These are phyloP conservation scores for Austrofundulus limnaeus DNA, from an alignment of 2,113 vertebrate genomes.

Conservation along the genomic window DNA sequence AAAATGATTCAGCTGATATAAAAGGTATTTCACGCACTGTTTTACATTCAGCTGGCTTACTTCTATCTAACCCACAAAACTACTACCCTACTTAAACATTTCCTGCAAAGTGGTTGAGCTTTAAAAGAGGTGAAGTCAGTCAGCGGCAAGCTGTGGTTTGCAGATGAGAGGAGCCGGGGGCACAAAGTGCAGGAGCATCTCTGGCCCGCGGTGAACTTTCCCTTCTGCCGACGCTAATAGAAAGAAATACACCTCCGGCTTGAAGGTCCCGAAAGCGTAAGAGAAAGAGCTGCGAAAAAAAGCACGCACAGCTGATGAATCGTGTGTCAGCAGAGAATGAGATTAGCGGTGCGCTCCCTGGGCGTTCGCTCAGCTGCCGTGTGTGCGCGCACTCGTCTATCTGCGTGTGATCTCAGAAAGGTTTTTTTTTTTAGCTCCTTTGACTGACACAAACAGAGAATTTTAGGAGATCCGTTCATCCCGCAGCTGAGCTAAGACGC, in stretches of 20 bases:
- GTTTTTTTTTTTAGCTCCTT: constrained; percentile 48
- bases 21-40: neutral
- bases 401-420: constrained; percentile 52
- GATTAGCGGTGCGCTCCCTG: constrained; percentile 61
- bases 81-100: constrained; percentile 5
- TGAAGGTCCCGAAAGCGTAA: constrained; percentile 18
- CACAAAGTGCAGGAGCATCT: constrained; percentile 22
- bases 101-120: constrained; percentile 28
- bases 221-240: constrained; percentile 61
- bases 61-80: neutral
- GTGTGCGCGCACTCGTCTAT: constrained; percentile 23
- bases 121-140: constrained; percentile 10
- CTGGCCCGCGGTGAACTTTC: constrained; percentile 42
- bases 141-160: constrained; percentile 32
- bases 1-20: neutral
- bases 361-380: constrained; percentile 49
- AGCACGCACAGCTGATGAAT: constrained; percentile 48
- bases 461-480: constrained; percentile 61
- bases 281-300: constrained; percentile 43
- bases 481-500: constrained; percentile 51
- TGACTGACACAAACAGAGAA: constrained; percentile 53
- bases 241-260: constrained; percentile 38
- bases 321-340: constrained; percentile 66
- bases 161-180: constrained; percentile 53
- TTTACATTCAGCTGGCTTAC: neutral